Conservation (phyloP, 2,888 invertebrate genomes). For the Amiota minor region DNA sequence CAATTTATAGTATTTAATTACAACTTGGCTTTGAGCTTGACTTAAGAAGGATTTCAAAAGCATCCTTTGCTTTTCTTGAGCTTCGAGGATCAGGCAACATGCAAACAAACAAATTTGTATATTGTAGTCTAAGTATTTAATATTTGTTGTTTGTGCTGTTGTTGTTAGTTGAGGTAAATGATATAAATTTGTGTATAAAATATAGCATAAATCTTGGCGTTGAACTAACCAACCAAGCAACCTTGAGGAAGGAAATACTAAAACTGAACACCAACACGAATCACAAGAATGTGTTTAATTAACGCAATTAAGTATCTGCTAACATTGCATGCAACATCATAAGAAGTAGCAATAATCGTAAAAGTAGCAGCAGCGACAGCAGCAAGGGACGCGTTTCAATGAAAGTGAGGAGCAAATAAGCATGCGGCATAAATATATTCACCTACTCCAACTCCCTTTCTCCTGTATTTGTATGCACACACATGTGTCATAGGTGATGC, state of each 20-base stretch:
- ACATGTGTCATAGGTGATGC: too few species aligned
- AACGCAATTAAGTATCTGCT: slow-evolving; percentile 21
- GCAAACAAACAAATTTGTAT: neutral
- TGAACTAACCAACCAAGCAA: slow-evolving; percentile 5
- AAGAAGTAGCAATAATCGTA: neutral
- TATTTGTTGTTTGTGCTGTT: too few species aligned
- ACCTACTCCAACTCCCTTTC: slow-evolving; percentile 34
- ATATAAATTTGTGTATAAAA: slow-evolving; percentile 7
- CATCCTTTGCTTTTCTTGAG: neutral
- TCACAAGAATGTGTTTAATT: slow-evolving; percentile 16
- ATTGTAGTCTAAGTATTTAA: neutral
- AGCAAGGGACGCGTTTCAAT: neutral
- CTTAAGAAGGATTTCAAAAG: neutral
- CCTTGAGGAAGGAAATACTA: neutral
- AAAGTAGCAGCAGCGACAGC: neutral
- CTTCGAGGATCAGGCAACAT: neutral
- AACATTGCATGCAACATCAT: slow-evolving; percentile 1
- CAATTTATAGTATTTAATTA: slow-evolving; percentile 25
- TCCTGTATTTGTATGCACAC: too few species aligned
- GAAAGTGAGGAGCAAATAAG: slow-evolving; percentile 31
- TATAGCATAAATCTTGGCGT: slow-evolving; percentile 16
- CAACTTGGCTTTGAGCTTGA: slow-evolving; percentile 9
- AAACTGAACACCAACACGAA: neutral
- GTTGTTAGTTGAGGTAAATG: neutral
- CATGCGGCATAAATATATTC: slow-evolving; percentile 46